These are phyloP conservation scores for Vulpes ferrilata DNA, from an alignment of 2,113 vertebrate species.

Conservation along the genomic window DNA sequence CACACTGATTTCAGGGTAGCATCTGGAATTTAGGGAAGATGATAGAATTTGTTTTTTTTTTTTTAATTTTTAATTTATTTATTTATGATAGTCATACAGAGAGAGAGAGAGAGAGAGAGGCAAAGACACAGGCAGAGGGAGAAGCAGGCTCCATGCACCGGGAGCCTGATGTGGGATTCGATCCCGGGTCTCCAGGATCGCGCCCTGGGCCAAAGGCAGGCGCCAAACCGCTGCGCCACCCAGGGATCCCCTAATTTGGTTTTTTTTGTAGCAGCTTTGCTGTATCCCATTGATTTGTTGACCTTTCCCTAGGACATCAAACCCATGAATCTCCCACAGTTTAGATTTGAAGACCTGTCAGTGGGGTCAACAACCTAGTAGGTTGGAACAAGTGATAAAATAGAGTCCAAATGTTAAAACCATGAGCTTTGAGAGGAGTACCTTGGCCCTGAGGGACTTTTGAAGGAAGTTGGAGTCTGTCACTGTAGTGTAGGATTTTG, in stretches of 20 bases:
- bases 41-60: background rate
- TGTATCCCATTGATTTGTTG: conserved; percentile 52
- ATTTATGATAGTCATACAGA: too few relatives aligned
- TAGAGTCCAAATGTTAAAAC: conserved; percentile 50
- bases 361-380: background rate
- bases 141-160: too few relatives aligned
- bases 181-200: too few relatives aligned
- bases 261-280: background rate
- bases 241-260: too few relatives aligned
- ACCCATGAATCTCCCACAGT: background rate
- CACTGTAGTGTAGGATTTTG: conserved; percentile 11
- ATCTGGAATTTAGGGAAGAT: conserved; percentile 59
- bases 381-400: conserved; percentile 10
- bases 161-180: too few relatives aligned
- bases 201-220: too few relatives aligned
- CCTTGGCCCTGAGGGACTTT: background rate
- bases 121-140: too few relatives aligned
- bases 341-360: conserved; percentile 36
- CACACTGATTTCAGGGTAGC: conserved; percentile 4
- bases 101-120: too few relatives aligned
- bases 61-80: background rate
- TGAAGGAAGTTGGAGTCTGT: conserved; percentile 37
- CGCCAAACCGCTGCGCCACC: too few relatives aligned
- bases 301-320: conserved; percentile 25
- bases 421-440: background rate